Conservation (phyloP, 1,140 invertebrate genomes). For the Apis cerana region DNA sequence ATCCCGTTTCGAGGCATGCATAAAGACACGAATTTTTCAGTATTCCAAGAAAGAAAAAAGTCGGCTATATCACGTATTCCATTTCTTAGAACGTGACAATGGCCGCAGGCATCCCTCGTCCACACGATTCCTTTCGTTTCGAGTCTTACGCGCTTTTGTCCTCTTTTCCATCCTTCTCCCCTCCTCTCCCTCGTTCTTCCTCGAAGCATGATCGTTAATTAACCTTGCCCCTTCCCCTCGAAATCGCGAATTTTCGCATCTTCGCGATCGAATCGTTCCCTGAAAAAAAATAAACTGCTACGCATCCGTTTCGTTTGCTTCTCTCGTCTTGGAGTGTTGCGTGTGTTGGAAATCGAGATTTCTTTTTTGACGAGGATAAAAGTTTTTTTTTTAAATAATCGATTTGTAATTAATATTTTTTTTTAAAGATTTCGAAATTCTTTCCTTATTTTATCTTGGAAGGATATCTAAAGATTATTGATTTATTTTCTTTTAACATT, state of each 20-base stretch:
- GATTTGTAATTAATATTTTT: too few relatives aligned
- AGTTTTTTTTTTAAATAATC: too few relatives aligned
- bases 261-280: background rate
- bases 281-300: conserved; percentile 8
- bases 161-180: background rate
- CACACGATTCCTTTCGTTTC: conserved; percentile 23
- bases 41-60: conserved; percentile 24
- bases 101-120: conserved; percentile 20
- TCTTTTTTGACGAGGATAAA: too few relatives aligned
- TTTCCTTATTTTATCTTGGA: too few relatives aligned
- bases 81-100: conserved; percentile 59
- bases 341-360: too few relatives aligned
- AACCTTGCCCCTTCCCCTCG: conserved; percentile 11
- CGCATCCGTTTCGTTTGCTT: background rate
- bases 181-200: too few relatives aligned
- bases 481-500: too few relatives aligned
- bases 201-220: conserved; percentile 31
- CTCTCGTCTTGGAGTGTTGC: too few relatives aligned
- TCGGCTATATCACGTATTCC: conserved; percentile 65
- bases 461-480: too few relatives aligned
- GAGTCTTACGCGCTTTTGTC: conserved; percentile 13
- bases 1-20: background rate
- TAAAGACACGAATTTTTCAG: background rate
- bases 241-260: conserved; percentile 16
- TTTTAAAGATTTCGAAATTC: too few relatives aligned